Percentiles rank a stretch among this genome's conserved stretches.
Evolutionary conservation across 2,888 invertebrate genomes (phyloP).

Genomic region (Noctua pronuba): DNA sequence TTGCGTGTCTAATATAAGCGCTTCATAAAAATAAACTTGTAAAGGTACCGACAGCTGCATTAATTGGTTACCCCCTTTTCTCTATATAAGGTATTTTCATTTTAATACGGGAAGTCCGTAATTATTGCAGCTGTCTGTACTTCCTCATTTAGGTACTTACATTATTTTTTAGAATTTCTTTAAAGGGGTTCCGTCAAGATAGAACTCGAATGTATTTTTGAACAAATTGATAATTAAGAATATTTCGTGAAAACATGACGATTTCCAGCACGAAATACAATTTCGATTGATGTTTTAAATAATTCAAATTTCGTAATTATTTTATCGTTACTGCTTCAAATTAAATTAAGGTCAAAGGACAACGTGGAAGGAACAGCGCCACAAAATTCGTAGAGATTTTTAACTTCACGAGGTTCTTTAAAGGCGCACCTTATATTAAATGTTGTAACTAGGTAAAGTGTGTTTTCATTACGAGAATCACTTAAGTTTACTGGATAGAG

Average conservation of each 20-base stretch:
- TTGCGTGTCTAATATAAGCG: constrained; percentile 13
- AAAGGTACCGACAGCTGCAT: constrained; percentile 6
- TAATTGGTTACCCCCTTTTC: neutral
- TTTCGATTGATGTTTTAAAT: neutral
- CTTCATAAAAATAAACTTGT: neutral
- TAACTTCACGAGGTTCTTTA: neutral
- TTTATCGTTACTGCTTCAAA: neutral
- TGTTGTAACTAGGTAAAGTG: constrained; percentile 19
- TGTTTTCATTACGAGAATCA: constrained; percentile 46
- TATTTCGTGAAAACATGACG: neutral
- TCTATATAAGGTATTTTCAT: constrained; percentile 3
- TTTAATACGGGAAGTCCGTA: constrained; percentile 18
- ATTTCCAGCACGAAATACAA: neutral
- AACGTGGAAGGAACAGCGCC: neutral
- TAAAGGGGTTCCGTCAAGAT: neutral
- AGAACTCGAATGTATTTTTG: neutral
- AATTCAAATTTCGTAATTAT: neutral
- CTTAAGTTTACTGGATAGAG: constrained; percentile 36
- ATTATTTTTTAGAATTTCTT: constrained; percentile 12
- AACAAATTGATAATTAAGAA: neutral
- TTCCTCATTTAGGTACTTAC: neutral
- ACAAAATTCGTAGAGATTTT: neutral
- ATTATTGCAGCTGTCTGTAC: constrained; percentile 11
- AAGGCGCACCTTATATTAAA: neutral
- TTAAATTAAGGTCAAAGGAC: neutral